These are phyloP conservation scores for Cepaea nemoralis DNA, from an alignment of 1,140 invertebrate genomes.

Conservation along the genomic window DNA sequence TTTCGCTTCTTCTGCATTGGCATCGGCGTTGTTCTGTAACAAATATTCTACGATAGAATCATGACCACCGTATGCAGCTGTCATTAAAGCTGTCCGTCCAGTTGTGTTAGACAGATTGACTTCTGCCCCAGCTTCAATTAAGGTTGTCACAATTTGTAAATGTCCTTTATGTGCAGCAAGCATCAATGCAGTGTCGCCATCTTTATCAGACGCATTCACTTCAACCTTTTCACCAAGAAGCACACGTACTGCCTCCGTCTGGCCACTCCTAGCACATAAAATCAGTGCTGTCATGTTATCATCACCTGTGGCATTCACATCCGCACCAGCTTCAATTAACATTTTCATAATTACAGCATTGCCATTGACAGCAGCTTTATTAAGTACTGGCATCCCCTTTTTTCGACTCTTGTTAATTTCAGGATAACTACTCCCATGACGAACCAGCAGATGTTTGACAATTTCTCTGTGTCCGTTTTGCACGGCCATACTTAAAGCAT, in stretches of 20 bases:
- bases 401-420: constrained; percentile 14
- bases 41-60: constrained; percentile 30
- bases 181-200: constrained; percentile 47
- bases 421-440: background rate
- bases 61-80: constrained; percentile 40
- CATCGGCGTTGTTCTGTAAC: constrained; percentile 17
- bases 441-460: background rate
- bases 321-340: constrained; percentile 25
- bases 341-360: constrained; percentile 24
- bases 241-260: constrained; percentile 28
- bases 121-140: constrained; percentile 34
- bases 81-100: constrained; percentile 42
- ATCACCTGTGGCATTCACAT: constrained; percentile 17
- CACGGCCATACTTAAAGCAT: constrained; percentile 15
- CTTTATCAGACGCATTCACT: constrained; percentile 38
- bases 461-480: constrained; percentile 17
- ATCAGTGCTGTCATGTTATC: background rate
- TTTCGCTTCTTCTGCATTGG: constrained; percentile 31
- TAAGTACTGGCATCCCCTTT: constrained; percentile 36
- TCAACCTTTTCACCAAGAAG: constrained; percentile 34
- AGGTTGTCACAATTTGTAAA: constrained; percentile 28
- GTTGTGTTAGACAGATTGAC: constrained; percentile 31
- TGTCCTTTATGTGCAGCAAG: constrained; percentile 44
- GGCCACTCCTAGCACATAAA: constrained; percentile 7
- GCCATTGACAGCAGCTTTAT: constrained; percentile 27